phyloP scores from a whole-genome alignment of 2,113 vertebrate genomes.

The Ibidorhyncha struthersii region DNA sequence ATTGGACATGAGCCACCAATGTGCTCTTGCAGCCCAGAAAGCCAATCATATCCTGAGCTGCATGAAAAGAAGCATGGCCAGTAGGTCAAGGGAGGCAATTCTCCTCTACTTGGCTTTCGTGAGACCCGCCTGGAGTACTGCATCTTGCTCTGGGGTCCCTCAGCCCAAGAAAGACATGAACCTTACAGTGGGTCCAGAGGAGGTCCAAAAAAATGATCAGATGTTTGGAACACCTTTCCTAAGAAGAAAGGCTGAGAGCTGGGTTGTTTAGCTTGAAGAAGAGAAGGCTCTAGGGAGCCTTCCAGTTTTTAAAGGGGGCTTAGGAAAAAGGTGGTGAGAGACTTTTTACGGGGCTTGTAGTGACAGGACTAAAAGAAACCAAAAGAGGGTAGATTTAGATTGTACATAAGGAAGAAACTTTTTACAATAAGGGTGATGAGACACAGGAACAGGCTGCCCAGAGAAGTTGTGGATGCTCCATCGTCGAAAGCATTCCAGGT shows the following conservation, averaged over 20 bases:
- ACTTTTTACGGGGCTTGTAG: background rate
- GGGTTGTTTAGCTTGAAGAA: background rate
- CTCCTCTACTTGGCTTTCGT: background rate
- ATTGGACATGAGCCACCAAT: background rate
- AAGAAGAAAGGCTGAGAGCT: background rate
- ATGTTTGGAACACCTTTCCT: background rate
- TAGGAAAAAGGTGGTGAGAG: background rate
- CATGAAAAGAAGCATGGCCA: rapidly evolving
- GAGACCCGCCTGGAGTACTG: background rate
- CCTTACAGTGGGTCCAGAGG: background rate
- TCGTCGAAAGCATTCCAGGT: background rate
- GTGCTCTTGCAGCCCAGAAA: background rate
- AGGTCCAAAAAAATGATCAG: too few species aligned
- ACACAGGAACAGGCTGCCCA: background rate
- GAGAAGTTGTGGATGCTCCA: background rate
- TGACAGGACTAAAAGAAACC: background rate
- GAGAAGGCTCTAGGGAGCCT: background rate
- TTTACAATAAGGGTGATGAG: background rate
- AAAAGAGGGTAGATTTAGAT: background rate
- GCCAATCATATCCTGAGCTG: background rate
- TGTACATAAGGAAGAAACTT: background rate
- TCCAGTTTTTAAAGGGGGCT: background rate
- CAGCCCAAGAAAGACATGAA: background rate
- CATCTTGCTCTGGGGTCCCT: background rate
- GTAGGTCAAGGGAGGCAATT: background rate